These are phyloP conservation scores for Neoscelio sp. DNA, from an alignment of 2,888 invertebrate genomes.

Conservation along the genomic window DNA sequence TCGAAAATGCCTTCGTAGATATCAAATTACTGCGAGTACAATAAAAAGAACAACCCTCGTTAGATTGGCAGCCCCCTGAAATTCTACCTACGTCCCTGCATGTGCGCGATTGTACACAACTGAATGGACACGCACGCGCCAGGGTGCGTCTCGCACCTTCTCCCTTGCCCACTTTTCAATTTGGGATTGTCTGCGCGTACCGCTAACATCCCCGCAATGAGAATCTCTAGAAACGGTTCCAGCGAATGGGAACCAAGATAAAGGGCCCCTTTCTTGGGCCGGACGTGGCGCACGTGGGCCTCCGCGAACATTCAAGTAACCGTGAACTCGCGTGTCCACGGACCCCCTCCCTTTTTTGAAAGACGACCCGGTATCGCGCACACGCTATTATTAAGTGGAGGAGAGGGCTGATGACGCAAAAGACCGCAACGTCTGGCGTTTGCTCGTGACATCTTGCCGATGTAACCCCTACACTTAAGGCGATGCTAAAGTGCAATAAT, in stretches of 20 bases:
- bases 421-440: constrained; percentile 49
- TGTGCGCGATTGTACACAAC: constrained; percentile 27
- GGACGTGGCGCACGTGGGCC: constrained; percentile 38
- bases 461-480: constrained; percentile 31
- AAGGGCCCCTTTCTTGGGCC: background rate
- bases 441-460: constrained; percentile 58
- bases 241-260: too few species aligned
- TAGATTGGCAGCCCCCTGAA: constrained; percentile 37
- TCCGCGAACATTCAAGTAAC: constrained; percentile 13
- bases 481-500: constrained; percentile 44
- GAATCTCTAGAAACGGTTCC: too few species aligned
- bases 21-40: constrained; percentile 21
- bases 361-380: constrained; percentile 28
- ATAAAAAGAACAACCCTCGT: constrained; percentile 43
- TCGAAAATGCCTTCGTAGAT: constrained; percentile 7
- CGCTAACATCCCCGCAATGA: constrained; percentile 9
- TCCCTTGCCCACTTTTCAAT: constrained; percentile 16
- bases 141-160: constrained; percentile 26
- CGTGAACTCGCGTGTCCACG: constrained; percentile 23
- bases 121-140: constrained; percentile 31
- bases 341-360: constrained; percentile 10
- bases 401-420: constrained; percentile 31
- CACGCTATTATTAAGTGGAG: constrained; percentile 23
- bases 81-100: constrained; percentile 45
- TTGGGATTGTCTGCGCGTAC: background rate